Percentiles rank a stretch among this genome's conserved stretches.
Conservation (phyloP, 2,113 vertebrate species). For the Scytalopus superciliaris region DNA sequence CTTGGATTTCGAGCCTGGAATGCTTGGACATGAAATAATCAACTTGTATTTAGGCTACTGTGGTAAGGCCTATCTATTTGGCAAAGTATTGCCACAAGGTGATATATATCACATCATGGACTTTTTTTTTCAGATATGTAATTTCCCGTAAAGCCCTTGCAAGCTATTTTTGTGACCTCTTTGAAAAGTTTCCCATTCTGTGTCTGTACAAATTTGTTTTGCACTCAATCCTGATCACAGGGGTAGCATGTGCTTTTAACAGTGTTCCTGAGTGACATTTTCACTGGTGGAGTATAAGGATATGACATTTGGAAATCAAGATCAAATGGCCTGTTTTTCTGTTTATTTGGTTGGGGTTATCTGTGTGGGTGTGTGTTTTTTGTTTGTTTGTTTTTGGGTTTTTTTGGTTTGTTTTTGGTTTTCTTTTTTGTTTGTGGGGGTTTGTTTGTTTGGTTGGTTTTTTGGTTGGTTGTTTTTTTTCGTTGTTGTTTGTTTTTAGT, state of each 20-base stretch:
- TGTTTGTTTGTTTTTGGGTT: not conserved
- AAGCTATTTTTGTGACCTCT: not conserved
- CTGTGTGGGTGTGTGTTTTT: not conserved
- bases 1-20: not conserved
- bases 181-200: not conserved
- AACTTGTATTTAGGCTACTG: not conserved
- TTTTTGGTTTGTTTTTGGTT: not conserved
- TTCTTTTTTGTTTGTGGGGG: too few relatives aligned
- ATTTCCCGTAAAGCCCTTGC: not conserved
- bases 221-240: not conserved
- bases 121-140: not conserved
- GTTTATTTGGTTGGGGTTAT: not conserved
- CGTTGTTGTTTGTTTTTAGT: not conserved
- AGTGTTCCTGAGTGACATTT: not conserved
- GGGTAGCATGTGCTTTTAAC: not conserved
- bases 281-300: not conserved
- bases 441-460: too few relatives aligned
- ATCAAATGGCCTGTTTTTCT: not conserved
- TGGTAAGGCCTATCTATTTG: not conserved
- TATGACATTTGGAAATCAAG: not conserved
- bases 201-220: not conserved
- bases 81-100: not conserved
- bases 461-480: not conserved
- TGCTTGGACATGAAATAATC: not conserved
- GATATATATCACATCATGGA: accelerated